phyloP scores from a whole-genome alignment of 2,113 vertebrate genomes.

The Varanus komodoensis region DNA sequence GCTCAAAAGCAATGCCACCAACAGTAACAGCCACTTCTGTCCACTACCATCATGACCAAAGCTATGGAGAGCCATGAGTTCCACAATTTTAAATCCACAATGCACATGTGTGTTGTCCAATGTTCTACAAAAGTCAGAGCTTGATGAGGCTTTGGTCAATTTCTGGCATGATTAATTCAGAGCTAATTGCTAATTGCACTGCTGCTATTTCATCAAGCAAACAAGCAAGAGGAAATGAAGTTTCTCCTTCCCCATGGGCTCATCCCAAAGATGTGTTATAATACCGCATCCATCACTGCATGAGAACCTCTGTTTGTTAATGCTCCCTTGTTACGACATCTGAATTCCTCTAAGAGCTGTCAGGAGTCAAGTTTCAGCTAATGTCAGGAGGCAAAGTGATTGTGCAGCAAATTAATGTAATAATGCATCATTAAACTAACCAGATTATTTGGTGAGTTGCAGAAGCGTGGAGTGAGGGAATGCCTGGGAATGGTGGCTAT shows the following conservation, averaged over 20 bases:
- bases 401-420: conserved; percentile 59
- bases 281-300: conserved; percentile 37
- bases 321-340: conserved; percentile 44
- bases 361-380: conserved; percentile 59
- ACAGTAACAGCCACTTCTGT: too few relatives aligned
- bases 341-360: conserved; percentile 62
- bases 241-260: background rate
- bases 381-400: conserved; percentile 53
- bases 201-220: background rate
- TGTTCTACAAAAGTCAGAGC: too few relatives aligned
- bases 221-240: conserved; percentile 47
- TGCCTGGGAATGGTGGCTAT: conserved; percentile 26
- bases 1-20: too few relatives aligned
- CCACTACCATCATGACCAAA: too few relatives aligned
- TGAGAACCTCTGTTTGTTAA: conserved; percentile 67
- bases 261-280: conserved; percentile 25
- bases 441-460: conserved; percentile 16
- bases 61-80: too few relatives aligned
- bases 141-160: too few relatives aligned
- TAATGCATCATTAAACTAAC: conserved; percentile 44
- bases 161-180: too few relatives aligned
- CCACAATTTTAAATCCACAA: too few relatives aligned
- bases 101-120: too few relatives aligned
- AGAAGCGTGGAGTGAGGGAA: background rate
- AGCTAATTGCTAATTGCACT: background rate